Evolutionary conservation across 1,140 invertebrate genomes (phyloP).

Genomic region (Trissolcus basalis): DNA sequence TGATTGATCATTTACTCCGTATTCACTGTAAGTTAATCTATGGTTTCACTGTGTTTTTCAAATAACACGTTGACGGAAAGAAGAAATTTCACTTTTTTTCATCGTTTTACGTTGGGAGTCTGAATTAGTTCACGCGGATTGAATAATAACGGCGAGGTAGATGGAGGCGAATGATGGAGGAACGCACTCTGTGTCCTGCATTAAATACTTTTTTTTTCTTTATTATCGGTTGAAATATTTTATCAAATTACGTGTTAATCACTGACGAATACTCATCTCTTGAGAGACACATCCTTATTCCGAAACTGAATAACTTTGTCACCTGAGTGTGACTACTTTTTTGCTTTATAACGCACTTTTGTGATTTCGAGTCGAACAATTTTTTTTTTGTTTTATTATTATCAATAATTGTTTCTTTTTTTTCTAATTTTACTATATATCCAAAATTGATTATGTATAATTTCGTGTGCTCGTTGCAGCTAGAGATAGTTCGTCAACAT

Average conservation of each 20-base stretch:
- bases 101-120: constrained; percentile 63
- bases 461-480: constrained; percentile 55
- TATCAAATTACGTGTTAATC: constrained; percentile 62
- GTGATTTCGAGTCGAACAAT: constrained; percentile 50
- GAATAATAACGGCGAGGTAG: constrained; percentile 61
- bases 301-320: constrained; percentile 39
- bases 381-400: constrained; percentile 28
- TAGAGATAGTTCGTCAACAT: constrained; percentile 56
- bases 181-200: constrained; percentile 62
- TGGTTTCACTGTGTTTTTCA: constrained; percentile 70
- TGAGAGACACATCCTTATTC: constrained; percentile 47
- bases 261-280: constrained; percentile 57
- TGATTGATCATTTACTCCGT: constrained; percentile 72
- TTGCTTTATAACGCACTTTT: constrained; percentile 50
- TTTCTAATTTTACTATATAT: constrained; percentile 31
- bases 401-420: constrained; percentile 44
- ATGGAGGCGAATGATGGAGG: constrained; percentile 62
- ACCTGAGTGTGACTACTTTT: constrained; percentile 39
- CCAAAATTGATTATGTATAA: constrained; percentile 56
- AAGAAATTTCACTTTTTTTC: constrained; percentile 64
- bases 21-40: constrained; percentile 74
- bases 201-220: constrained; percentile 50
- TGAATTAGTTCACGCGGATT: constrained; percentile 60
- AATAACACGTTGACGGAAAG: constrained; percentile 71
- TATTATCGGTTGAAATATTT: constrained; percentile 57